phyloP scores from a whole-genome alignment of 2,797 vertebrate species.

The Corythornis leucogaster region DNA sequence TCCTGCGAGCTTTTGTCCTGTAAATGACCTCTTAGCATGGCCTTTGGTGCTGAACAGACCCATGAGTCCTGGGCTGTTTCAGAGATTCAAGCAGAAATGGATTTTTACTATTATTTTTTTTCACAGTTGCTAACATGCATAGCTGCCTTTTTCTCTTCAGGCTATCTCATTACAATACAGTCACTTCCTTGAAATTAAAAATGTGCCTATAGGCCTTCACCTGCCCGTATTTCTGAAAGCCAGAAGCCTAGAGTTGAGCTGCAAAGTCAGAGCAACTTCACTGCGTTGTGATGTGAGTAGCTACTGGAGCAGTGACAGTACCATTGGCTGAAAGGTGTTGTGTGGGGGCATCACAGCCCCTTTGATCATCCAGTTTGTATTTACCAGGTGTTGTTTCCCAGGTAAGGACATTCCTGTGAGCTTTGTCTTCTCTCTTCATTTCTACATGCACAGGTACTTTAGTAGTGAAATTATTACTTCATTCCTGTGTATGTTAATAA shows the following conservation, averaged over 20 bases:
- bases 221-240: neutral
- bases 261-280: neutral
- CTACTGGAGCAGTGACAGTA: neutral
- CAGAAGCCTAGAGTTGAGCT: neutral
- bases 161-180: neutral
- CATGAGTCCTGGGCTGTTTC: too few relatives aligned
- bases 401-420: rapidly evolving
- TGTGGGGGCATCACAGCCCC: neutral
- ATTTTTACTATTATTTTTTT: too few relatives aligned
- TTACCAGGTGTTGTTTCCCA: neutral
- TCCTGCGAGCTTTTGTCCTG: rapidly evolving
- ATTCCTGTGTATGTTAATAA: too few relatives aligned
- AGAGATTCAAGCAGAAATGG: too few relatives aligned
- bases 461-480: neutral
- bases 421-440: neutral
- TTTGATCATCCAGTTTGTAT: neutral
- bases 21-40: neutral
- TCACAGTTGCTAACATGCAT: neutral
- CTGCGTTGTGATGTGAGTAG: neutral
- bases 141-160: neutral
- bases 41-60: neutral
- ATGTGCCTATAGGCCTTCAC: neutral
- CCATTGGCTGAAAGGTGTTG: neutral
- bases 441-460: neutral
- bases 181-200: neutral